Evolutionary conservation across 2,888 invertebrate species (phyloP).

Genomic region (Diadegma fenestrale): DNA sequence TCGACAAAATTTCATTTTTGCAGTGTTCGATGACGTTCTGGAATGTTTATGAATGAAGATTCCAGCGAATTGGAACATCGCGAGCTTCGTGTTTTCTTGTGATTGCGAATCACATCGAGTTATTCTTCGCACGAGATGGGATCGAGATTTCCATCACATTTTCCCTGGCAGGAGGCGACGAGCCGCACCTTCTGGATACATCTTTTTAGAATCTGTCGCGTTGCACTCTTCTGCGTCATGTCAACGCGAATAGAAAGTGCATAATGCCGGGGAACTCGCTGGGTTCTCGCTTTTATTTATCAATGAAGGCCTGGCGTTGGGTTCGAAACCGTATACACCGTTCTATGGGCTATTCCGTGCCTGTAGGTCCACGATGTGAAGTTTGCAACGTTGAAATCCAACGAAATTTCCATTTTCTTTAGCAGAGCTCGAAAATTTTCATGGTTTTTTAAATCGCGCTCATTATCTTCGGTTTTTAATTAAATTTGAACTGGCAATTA

Average conservation of each 20-base stretch:
- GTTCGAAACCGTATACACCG: background rate
- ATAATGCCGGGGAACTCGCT: slow-evolving; percentile 23
- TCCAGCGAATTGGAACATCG: background rate
- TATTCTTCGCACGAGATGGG: background rate
- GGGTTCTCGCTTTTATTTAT: slow-evolving; percentile 37
- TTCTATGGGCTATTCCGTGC: background rate
- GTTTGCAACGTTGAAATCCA: no score
- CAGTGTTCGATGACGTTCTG: no score
- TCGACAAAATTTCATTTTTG: no score
- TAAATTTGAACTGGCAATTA: no score
- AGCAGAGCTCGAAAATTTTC: no score
- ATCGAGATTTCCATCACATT: background rate
- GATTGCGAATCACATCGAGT: slow-evolving; percentile 1
- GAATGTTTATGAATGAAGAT: slow-evolving; percentile 19
- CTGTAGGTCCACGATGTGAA: background rate
- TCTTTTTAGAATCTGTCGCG: background rate
- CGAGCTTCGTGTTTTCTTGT: background rate
- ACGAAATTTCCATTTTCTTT: no score
- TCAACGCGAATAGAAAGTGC: slow-evolving; percentile 43
- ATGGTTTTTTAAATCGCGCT: no score
- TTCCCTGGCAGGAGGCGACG: background rate
- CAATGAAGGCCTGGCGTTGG: slow-evolving; percentile 43
- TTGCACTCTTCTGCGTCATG: background rate
- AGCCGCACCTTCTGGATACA: background rate
- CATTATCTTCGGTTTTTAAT: no score